Evolutionary conservation across 2,888 invertebrate species (phyloP).

Genomic region (Ernsta delagoae): DNA sequence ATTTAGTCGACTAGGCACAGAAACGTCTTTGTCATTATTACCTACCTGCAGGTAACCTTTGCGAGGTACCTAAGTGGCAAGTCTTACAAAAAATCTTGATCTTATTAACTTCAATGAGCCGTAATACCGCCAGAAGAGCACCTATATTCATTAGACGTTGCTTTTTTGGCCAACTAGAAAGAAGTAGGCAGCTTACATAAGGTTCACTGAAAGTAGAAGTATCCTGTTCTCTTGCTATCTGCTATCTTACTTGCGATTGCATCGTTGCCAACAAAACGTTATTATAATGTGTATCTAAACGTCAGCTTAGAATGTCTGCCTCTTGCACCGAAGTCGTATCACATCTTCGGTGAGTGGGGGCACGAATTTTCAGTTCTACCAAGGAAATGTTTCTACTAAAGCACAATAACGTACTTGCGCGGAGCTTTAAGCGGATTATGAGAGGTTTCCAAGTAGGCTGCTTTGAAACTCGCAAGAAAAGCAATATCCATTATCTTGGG

Average conservation of each 20-base stretch:
- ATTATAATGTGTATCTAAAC: constrained; percentile 25
- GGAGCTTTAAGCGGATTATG: constrained; percentile 80
- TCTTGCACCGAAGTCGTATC: constrained; percentile 27
- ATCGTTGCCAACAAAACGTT: constrained; percentile 7
- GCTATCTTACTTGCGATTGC: not conserved
- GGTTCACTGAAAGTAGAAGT: not conserved
- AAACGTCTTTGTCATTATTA: no score
- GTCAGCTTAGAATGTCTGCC: constrained; percentile 27
- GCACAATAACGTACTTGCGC: constrained; percentile 75
- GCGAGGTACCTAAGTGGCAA: no score
- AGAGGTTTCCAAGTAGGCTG: constrained; percentile 81
- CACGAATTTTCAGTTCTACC: constrained; percentile 47
- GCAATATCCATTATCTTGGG: constrained; percentile 83
- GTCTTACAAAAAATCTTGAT: constrained; percentile 11
- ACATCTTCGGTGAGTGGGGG: constrained; percentile 27
- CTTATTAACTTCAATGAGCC: not conserved
- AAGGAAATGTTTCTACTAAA: constrained; percentile 73
- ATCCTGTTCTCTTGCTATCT: not conserved
- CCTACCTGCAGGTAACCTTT: no score
- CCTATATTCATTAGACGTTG: no score
- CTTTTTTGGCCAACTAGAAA: no score
- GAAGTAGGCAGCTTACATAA: no score
- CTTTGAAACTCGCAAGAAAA: constrained; percentile 82
- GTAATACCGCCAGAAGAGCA: not conserved
- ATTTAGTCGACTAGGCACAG: no score